phyloP scores from a whole-genome alignment of 2,797 vertebrate species.

The Coilia nasus region DNA sequence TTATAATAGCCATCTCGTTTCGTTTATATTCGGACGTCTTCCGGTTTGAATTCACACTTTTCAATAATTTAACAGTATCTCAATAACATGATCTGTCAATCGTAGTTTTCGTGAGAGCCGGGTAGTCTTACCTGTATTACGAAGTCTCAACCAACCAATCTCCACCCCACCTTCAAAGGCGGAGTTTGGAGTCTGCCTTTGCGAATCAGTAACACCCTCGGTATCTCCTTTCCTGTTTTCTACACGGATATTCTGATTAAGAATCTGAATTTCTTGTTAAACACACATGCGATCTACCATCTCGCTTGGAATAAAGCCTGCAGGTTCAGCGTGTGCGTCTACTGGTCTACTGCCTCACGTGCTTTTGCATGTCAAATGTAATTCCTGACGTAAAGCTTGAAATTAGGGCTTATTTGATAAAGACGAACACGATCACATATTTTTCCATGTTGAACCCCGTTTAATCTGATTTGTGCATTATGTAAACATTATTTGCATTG shows the following conservation, averaged over 20 bases:
- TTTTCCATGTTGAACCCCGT: not conserved
- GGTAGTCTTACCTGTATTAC: not conserved
- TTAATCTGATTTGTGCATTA: conserved; percentile 11
- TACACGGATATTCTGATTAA: not conserved
- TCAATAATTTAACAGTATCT: not conserved
- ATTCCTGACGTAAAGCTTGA: not conserved
- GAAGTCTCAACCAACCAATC: not conserved
- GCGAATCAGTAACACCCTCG: not conserved
- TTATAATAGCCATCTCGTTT: not conserved
- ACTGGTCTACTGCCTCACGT: not conserved
- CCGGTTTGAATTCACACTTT: not conserved
- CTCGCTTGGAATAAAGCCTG: not conserved
- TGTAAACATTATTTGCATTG: conserved; percentile 6
- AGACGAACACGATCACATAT: not conserved
- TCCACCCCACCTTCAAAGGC: not conserved
- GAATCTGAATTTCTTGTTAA: not conserved
- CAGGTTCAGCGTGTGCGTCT: not conserved
- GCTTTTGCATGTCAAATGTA: not conserved
- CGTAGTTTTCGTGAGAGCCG: not conserved
- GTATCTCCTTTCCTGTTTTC: conserved; percentile 13
- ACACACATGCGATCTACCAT: not conserved
- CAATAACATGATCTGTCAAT: not conserved
- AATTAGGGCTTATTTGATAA: conserved; percentile 9
- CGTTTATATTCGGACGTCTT: not conserved
- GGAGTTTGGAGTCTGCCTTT: not conserved